Conservation (phyloP, 2,113 vertebrate species). For the Cochlearius cochlearius region DNA sequence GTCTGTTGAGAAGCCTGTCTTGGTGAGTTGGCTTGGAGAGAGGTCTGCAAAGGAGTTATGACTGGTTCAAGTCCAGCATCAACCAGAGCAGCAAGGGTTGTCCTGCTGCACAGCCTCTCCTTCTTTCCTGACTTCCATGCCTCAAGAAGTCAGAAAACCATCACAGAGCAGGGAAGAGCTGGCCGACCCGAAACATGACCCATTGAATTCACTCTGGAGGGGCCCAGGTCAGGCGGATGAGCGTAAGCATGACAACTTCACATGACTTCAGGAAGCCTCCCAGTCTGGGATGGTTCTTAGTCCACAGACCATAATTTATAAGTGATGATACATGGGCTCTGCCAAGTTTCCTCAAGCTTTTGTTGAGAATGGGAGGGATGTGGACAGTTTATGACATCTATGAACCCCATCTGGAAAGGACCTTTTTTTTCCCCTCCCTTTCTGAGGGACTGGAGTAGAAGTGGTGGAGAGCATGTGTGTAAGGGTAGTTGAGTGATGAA, state of each 20-base stretch:
- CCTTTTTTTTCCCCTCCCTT: neutral
- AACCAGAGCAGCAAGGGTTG: neutral
- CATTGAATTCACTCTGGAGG: neutral
- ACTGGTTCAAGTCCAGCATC: neutral
- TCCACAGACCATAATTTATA: neutral
- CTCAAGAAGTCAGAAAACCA: neutral
- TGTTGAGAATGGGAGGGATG: rapidly evolving
- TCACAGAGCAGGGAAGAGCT: neutral
- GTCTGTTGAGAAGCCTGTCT: neutral
- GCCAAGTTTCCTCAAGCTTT: neutral
- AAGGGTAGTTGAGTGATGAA: neutral
- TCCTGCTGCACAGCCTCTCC: neutral
- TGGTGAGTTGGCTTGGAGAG: neutral
- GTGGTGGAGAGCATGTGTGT: neutral
- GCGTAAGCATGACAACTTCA: neutral
- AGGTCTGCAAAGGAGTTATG: neutral
- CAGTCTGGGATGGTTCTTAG: neutral
- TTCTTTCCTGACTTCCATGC: neutral
- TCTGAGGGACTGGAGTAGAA: neutral
- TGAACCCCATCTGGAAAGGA: neutral
- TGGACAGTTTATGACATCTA: neutral
- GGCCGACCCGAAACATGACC: neutral
- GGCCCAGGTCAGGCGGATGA: neutral
- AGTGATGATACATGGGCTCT: neutral
- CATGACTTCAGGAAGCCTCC: neutral